Conservation (phyloP, 2,797 vertebrate species). For the Natrix natrix region DNA sequence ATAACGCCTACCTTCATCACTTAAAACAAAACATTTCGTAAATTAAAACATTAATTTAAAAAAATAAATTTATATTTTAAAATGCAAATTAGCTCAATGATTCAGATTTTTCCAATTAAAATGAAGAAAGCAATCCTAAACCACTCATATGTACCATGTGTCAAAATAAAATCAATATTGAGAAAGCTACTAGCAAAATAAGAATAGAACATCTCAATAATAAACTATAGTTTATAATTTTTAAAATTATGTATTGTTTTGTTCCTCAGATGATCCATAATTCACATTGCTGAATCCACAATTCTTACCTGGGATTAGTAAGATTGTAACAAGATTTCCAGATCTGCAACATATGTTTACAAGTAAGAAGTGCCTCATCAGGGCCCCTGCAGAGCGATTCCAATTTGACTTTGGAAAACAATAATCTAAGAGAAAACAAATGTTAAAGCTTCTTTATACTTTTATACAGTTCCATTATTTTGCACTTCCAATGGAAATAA, state of each 20-base stretch:
- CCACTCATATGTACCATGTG: not conserved
- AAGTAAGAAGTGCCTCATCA: slow-evolving; percentile 93
- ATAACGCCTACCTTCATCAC: not conserved
- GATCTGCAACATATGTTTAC: slow-evolving; percentile 98
- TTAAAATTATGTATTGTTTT: not conserved
- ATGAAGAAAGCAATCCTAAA: not conserved
- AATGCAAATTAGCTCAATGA: not conserved
- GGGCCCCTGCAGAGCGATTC: slow-evolving; percentile 91
- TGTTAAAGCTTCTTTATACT: slow-evolving; percentile 18
- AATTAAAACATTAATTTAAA: not conserved
- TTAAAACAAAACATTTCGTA: not conserved
- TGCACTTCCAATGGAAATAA: not conserved
- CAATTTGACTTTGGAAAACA: slow-evolving; percentile 95
- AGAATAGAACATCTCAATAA: not conserved
- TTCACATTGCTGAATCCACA: not conserved
- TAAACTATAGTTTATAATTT: not conserved
- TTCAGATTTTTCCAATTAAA: not conserved
- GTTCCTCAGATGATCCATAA: slow-evolving; percentile 31
- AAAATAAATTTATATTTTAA: not conserved
- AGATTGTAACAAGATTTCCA: slow-evolving; percentile 99
- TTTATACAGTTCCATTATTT: not conserved
- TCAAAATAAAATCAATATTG: not conserved
- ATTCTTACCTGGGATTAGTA: slow-evolving; percentile 91
- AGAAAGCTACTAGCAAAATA: not conserved
- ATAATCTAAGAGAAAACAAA: slow-evolving; percentile 69